These are phyloP conservation scores for Axinella damicornis DNA, from an alignment of 37 sponge, comb jelly and placozoan species.

Conservation along the genomic window DNA sequence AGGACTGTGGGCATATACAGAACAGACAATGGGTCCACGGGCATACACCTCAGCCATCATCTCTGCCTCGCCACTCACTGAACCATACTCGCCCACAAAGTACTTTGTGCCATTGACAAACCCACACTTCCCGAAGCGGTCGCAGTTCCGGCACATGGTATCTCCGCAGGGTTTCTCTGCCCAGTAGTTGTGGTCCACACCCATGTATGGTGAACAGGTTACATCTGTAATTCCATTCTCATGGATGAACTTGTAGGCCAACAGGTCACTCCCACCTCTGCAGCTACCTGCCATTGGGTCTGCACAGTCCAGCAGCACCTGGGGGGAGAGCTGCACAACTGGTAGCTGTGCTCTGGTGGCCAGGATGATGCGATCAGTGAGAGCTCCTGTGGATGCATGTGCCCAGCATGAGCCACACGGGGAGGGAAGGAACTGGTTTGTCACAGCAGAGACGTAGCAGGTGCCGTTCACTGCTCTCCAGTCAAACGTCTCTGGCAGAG, in stretches of 20 bases:
- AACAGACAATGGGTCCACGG: conserved; percentile 86
- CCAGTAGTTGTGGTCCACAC: conserved; percentile 71
- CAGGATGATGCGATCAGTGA: conserved; percentile 82
- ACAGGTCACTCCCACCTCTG: conserved; percentile 62
- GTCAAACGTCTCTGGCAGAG: conserved; percentile 65
- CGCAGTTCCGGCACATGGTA: conserved; percentile 75
- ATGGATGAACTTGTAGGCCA: conserved; percentile 81
- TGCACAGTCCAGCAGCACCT: conserved; percentile 71
- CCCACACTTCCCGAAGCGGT: conserved; percentile 43
- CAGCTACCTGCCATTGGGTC: conserved; percentile 49
- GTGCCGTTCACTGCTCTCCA: conserved; percentile 71
- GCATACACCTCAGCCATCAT: conserved; percentile 85
- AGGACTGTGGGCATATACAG: conserved; percentile 78
- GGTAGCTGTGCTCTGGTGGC: conserved; percentile 40
- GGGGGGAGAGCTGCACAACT: conserved; percentile 57
- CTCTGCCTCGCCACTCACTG: conserved; percentile 58
- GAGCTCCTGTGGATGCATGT: conserved; percentile 72
- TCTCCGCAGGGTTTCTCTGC: conserved; percentile 57
- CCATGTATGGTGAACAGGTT: conserved; percentile 80
- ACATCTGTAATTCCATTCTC: conserved; percentile 81
- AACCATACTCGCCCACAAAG: conserved; percentile 67
- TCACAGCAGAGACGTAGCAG: conserved; percentile 51
- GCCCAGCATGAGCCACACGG: conserved; percentile 92
- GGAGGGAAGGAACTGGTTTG: conserved; percentile 79
- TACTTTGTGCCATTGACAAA: conserved; percentile 59